Percentiles rank a stretch among this genome's conserved stretches.
Evolutionary conservation across 64 coral and sea anemone species (phyloP).

Genomic region (Astreopora myriophthalma): DNA sequence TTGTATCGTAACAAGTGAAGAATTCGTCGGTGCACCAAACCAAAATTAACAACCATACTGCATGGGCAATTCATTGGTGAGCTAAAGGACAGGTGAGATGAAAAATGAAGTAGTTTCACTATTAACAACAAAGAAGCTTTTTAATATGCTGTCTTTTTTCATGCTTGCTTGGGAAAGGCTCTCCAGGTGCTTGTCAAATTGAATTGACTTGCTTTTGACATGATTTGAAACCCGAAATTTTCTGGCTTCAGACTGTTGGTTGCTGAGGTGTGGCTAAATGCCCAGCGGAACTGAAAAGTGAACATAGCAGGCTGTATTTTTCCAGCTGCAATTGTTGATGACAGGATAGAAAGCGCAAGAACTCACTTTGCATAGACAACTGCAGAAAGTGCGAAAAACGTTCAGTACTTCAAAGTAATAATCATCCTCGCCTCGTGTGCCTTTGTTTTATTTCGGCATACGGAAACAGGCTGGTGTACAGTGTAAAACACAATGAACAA

Average conservation of each 20-base stretch:
- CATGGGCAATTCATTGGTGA: too few species aligned
- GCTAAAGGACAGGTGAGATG: too few species aligned
- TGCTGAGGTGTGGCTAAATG: neutral
- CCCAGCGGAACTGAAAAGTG: neutral
- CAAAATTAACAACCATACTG: too few species aligned
- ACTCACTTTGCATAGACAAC: neutral
- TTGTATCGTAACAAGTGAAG: too few species aligned
- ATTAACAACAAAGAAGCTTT: neutral
- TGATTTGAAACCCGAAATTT: neutral
- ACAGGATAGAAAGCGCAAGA: neutral
- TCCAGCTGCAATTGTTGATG: conserved; percentile 10
- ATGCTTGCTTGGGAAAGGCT: neutral
- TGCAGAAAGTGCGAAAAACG: neutral
- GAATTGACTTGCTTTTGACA: neutral
- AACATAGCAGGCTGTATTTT: conserved; percentile 24
- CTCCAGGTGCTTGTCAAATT: neutral
- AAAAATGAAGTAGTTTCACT: too few species aligned
- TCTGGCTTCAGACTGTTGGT: neutral
- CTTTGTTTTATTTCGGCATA: neutral
- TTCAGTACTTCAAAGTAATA: neutral
- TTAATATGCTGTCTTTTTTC: neutral
- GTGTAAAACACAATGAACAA: neutral
- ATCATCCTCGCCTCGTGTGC: neutral
- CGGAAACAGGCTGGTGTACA: neutral
- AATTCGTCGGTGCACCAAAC: too few species aligned